Percentiles rank a stretch among this genome's conserved stretches.
phyloP scores from a whole-genome alignment of 2,797 vertebrate genomes.

The Mus caroli region DNA sequence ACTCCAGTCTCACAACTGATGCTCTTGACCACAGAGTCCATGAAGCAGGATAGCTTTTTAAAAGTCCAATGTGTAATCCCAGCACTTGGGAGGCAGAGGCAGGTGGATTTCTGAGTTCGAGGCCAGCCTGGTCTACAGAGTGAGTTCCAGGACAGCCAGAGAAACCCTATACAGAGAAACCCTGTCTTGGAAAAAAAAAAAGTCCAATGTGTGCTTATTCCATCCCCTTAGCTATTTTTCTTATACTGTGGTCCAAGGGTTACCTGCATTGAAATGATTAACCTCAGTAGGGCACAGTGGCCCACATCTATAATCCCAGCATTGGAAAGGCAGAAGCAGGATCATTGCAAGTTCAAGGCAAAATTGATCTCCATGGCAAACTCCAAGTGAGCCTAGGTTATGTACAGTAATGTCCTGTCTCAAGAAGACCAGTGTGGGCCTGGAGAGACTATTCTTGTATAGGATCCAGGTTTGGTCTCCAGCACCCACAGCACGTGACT shows the following conservation, averaged over 20 bases:
- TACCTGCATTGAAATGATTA: neutral
- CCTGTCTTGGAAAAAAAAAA: neutral
- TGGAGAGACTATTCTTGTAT: neutral
- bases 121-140: no score
- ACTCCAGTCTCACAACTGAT: neutral
- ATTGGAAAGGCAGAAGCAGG: neutral
- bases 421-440: neutral
- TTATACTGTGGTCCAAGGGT: neutral
- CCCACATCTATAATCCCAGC: neutral
- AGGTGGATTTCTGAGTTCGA: no score
- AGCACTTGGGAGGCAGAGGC: no score
- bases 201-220: neutral
- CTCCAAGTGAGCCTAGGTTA: neutral
- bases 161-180: no score
- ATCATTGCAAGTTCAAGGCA: neutral
- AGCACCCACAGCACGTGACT: neutral
- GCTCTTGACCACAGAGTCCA: neutral
- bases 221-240: neutral
- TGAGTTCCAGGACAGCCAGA: no score
- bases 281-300: neutral
- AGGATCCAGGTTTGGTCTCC: neutral
- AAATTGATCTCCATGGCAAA: neutral
- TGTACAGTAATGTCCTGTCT: neutral
- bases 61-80: no score
- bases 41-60: neutral